Base-by-base conservation (phyloP, 1,140 invertebrate species). In the Maniola jurtina region DNA sequence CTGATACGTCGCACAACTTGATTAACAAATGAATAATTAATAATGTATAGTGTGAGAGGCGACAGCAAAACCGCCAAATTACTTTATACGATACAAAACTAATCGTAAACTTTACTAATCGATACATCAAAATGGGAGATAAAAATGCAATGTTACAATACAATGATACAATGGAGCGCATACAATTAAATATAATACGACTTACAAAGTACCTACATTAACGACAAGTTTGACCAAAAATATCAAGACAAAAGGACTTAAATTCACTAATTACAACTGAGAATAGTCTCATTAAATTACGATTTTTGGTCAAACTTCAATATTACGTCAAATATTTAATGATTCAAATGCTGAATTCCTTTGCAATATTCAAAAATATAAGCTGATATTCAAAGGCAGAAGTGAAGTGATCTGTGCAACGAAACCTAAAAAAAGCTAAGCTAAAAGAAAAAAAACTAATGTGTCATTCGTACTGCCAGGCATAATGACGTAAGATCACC, bases 391-490 rank as follows among this genome's bases (percentile, higher is more conserved):
- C 40, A 74, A 73, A 72, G 64, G 61, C 61, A 15, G 63, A 48
- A 66, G 75, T 76, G 73, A 77, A 70, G 73, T 79, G 73, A 72
- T 80, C 63, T 72, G 86, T 84, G 83, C 80, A 72, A 84, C 73
- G 66, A 61, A 83, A 84, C 70, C 67, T 76, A 79, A 78, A 81
- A 81, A 78, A 79, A 74, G 79, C 78, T 81, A 83, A 77, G 84
- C 84, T 84, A 81, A 88, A 84, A 80, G 66, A 83, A 88, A 89
- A 84, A 74, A 83, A 76, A 85, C 86, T 88, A 87, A 72, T 81
- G 84, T 88, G 88, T 88, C 81, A 84, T 86, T 87, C 88, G 86
- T 88, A 88, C 86, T 87, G 85, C 84, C 84, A 88, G 87, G 84
- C 85, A 89, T 83, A 88, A 86, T 82, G 84, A 84, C 78, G 78